Evolutionary conservation across 2,113 vertebrate genomes (phyloP).

Genomic region (Dicrurus megarhynchus): DNA sequence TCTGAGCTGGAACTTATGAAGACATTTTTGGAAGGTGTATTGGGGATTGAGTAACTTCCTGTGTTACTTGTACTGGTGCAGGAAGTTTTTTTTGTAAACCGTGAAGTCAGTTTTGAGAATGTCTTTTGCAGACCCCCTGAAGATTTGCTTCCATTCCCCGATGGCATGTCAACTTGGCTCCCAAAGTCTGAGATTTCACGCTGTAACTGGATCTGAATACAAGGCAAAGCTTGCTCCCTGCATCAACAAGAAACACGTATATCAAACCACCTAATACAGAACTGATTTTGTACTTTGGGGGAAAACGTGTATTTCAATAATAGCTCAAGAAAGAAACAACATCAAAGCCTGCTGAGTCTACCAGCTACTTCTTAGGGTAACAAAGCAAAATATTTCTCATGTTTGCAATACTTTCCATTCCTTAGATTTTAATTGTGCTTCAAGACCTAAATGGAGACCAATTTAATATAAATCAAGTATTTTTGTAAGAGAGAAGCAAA

Average conservation of each 20-base stretch:
- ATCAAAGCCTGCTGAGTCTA: neutral
- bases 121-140: constrained; percentile 94
- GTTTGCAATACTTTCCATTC: neutral
- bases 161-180: constrained; percentile 81
- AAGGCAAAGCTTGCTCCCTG: constrained; percentile 94
- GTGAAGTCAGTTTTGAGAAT: constrained; percentile 95
- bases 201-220: constrained; percentile 95
- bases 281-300: neutral
- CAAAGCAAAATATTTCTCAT: neutral
- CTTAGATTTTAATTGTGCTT: neutral
- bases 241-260: neutral
- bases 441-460: neutral
- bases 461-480: neutral
- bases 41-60: constrained; percentile 90
- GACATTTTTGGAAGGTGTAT: constrained; percentile 86
- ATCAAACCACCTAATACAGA: neutral
- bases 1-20: constrained; percentile 79
- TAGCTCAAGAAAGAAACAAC: neutral
- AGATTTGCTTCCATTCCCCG: constrained; percentile 86
- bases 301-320: neutral
- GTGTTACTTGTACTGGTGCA: constrained; percentile 79
- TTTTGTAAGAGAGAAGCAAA: neutral
- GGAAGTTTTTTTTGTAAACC: constrained; percentile 94
- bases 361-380: neutral
- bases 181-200: constrained; percentile 87